Conservation (phyloP, 2,797 vertebrate genomes). For the Fringilla coelebs region DNA sequence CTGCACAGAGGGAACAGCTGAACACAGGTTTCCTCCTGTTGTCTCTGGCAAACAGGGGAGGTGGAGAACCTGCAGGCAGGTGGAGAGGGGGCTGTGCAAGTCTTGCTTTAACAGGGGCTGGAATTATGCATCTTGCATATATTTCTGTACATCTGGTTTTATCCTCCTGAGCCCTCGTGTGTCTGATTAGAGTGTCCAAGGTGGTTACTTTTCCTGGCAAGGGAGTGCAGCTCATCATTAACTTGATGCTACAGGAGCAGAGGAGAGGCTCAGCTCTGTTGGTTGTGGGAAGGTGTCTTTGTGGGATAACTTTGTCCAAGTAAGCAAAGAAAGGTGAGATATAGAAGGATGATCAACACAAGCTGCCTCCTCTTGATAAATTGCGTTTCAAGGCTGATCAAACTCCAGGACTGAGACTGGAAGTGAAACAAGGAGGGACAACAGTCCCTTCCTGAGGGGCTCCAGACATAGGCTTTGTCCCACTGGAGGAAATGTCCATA, state of each 20-base stretch:
- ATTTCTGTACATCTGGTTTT: neutral
- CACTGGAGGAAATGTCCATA: neutral
- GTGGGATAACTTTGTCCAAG: neutral
- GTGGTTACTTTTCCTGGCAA: neutral
- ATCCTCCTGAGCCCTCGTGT: neutral
- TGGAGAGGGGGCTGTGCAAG: neutral
- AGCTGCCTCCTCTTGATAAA: neutral
- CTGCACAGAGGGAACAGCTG: slow-evolving; percentile 52
- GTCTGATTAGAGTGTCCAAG: neutral
- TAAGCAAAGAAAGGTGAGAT: neutral
- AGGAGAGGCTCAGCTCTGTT: neutral
- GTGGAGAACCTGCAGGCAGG: neutral
- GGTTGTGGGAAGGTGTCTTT: neutral
- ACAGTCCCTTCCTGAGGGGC: neutral
- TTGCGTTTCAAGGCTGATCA: neutral
- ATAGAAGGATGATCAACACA: neutral
- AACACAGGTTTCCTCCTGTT: slow-evolving; percentile 59
- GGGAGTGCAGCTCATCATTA: neutral
- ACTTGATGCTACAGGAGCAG: neutral
- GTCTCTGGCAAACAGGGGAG: slow-evolving; percentile 38
- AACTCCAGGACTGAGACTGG: neutral
- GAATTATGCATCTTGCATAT: neutral
- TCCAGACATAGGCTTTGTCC: neutral
- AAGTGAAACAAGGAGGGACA: neutral
- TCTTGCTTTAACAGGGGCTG: neutral